Percentiles rank a stretch among this genome's conserved stretches.
phyloP scores from a whole-genome alignment of 2,888 invertebrate species.

The Neoitamus cyanurus region DNA sequence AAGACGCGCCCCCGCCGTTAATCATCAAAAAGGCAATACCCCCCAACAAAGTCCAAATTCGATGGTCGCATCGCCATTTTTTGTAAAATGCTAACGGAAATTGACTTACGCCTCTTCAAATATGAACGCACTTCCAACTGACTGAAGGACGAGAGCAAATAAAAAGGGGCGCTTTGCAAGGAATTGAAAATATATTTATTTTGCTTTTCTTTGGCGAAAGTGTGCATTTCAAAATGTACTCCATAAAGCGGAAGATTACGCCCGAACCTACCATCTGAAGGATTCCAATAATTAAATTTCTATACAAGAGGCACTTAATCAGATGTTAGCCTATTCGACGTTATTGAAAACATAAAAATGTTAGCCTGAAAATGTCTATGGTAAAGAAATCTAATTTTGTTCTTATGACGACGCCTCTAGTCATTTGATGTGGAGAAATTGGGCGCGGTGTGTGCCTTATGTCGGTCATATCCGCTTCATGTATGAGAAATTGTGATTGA shows the following conservation, averaged over 20 bases:
- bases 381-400: not conserved
- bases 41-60: not conserved
- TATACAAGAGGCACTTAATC: not conserved
- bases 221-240: not conserved
- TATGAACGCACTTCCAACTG: too few relatives aligned
- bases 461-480: not conserved
- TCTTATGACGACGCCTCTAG: not conserved
- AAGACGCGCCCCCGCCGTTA: not conserved
- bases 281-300: not conserved
- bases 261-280: not conserved
- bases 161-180: not conserved
- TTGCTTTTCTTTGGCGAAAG: not conserved
- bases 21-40: not conserved
- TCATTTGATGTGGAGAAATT: not conserved
- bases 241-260: not conserved
- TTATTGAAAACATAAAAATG: not conserved
- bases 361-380: not conserved
- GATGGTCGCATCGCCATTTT: not conserved
- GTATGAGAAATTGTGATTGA: not conserved
- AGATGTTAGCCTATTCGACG: not conserved
- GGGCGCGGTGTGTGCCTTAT: not conserved
- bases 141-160: not conserved
- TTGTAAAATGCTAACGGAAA: not conserved
- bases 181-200: not conserved
- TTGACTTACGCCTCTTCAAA: not conserved